Evolutionary conservation across 2,797 vertebrate species (phyloP), one percentile per base, ranked within the genome.

Genomic region (Tragopan temminckii): DNA sequence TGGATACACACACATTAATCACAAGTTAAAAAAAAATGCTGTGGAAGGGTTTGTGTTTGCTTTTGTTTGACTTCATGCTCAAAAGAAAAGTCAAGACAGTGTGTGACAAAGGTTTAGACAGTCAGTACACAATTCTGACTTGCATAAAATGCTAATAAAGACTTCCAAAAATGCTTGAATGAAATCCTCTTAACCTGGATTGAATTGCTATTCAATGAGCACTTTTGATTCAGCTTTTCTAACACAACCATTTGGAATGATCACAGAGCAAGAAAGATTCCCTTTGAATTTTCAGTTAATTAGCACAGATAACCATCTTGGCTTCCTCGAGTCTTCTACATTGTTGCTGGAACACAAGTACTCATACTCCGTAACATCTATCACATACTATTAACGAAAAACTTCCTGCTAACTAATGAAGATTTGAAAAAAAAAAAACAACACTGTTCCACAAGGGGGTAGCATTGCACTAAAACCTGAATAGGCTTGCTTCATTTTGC

Each of bases 401-500:
- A 3, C 20, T 23, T 63, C 12, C 40, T 8, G 36, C 8, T 46
- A 45, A 13, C 13, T 9, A 4, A 45, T 8, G 35, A 36, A 69
- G 40, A 62, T 9, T 17, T 48, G 46, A 8, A 43, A 48, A 24
- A 24, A 12, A 50, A 27, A 46, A 45, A 57, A 88, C 24, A 77
- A 58, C 9, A 19, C 19, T 78, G 20, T 62, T 84, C 89, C 95
- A 95, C 81, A 63, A 91, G 93, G 93, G 88, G 93, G 78, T 58
- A 91, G 80, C 66, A 88, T 59, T 69, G 77, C 19, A 46, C 50
- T 81, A 76, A 77, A 88, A 85, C 55, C 29, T n/a, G 57, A 53
- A 2, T 35, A 69, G 55, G 11, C 70, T 17, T 12, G 10, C 10
- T 8, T 80, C 42, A 64, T 10, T 40, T 45, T 23, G 59, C 21